These are phyloP conservation scores for Erpobdella octoculata DNA, from an alignment of 2,888 invertebrate species.

Conservation along the genomic window DNA sequence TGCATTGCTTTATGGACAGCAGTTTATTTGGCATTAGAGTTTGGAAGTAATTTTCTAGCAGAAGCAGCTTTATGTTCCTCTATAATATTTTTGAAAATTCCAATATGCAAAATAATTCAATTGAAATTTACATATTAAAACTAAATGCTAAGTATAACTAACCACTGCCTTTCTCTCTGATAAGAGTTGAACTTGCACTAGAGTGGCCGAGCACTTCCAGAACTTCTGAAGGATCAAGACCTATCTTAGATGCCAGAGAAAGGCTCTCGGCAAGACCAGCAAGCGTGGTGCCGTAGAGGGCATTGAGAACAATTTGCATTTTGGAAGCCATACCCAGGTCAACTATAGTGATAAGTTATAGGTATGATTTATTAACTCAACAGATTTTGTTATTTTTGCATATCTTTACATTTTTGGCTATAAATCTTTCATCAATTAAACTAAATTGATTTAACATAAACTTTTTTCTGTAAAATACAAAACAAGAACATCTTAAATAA, in stretches of 20 bases:
- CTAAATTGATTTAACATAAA: too few relatives aligned
- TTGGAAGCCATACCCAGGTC: constrained; percentile 20
- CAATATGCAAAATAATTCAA: neutral
- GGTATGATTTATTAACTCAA: too few relatives aligned
- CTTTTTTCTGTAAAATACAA: too few relatives aligned
- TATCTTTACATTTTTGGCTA: too few relatives aligned
- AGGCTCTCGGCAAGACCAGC: constrained; percentile 21
- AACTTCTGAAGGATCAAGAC: constrained; percentile 24
- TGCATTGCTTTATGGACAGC: too few relatives aligned
- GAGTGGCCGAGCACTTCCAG: constrained; percentile 24
- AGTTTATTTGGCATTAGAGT: too few relatives aligned
- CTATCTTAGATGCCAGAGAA: constrained; percentile 22
- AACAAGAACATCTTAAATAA: too few relatives aligned
- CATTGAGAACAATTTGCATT: constrained; percentile 23
- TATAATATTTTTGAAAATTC: too few relatives aligned
- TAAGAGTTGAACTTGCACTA: constrained; percentile 11
- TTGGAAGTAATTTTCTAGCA: too few relatives aligned
- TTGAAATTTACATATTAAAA: neutral
- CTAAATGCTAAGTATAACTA: neutral
- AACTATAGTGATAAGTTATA: constrained; percentile 6
- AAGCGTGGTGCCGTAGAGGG: constrained; percentile 22
- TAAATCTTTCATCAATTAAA: too few relatives aligned
- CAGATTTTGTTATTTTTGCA: too few relatives aligned
- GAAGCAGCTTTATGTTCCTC: too few relatives aligned
- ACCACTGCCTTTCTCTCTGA: constrained; percentile 20